Evolutionary conservation across 2,797 vertebrate species (phyloP).

Genomic region (Ispidina picta): DNA sequence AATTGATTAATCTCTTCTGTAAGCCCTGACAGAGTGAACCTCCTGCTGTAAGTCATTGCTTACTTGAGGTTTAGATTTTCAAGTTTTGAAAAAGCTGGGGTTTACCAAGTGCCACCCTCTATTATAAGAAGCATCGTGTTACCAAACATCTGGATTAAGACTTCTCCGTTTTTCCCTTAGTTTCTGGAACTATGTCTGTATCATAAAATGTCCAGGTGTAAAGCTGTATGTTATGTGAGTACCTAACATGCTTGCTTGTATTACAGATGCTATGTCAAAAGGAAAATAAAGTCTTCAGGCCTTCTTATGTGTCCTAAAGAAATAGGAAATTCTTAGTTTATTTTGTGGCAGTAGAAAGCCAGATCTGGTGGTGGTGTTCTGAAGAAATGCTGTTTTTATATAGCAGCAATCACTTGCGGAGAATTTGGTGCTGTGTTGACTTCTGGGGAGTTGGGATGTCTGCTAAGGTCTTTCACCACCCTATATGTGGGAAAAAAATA

Average conservation of each 20-base stretch:
- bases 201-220: slow-evolving; percentile 25
- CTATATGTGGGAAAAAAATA: neutral
- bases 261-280: slow-evolving; percentile 40
- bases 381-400: neutral
- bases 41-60: neutral
- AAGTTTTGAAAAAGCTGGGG: neutral
- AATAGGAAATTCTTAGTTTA: slow-evolving; percentile 12
- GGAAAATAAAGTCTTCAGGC: slow-evolving; percentile 51
- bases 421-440: neutral
- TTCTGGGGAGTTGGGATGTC: neutral
- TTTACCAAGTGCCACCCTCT: neutral
- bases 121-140: neutral
- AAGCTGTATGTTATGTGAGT: slow-evolving; percentile 41
- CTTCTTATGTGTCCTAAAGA: slow-evolving; percentile 20
- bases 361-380: neutral
- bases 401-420: neutral
- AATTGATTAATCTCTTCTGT: neutral
- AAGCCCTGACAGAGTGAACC: neutral
- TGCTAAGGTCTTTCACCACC: neutral
- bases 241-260: neutral
- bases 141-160: neutral
- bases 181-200: slow-evolving; percentile 31
- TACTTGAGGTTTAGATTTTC: neutral
- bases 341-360: neutral
- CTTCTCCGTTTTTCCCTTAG: neutral